Base-by-base conservation (phyloP, 1,140 invertebrate species). In the Bombus pyrosoma region DNA sequence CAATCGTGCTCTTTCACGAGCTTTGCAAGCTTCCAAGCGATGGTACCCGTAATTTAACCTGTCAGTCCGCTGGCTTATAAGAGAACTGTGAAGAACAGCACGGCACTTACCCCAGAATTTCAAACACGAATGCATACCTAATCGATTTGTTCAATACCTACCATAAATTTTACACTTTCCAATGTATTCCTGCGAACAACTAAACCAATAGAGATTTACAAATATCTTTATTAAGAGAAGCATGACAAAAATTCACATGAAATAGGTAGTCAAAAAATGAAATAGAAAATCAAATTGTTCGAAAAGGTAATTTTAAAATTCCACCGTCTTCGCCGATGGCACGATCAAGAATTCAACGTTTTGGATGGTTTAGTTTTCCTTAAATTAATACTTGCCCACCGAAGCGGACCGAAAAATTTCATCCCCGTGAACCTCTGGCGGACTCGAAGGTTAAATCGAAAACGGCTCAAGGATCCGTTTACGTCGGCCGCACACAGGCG, bases 391-490 rank as follows among this genome's bases (percentile, higher is more conserved):
- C 39, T 43, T 34, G 76, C 2, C 68, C 75, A 28, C 32, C 34
- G 47, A 71, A 80, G 66, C 66, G 76, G 18, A 39, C 53, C 53
- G 76, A 84, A 84, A 84, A 84, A 84, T 84, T 84, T 80, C 75
- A 84, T 84, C 39, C 83, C 66, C 64, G 25, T n/a, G 76, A 37
- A 84, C 62, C 53, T 62, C 25, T 13, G 32, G 47, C 68, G 28
- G 32, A 3, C 32, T 76, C 41, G 81, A 76, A 68, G 76, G 82
- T 59, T 84, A 72, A 84, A 71, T 84, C 75, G 83, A 80, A 84
- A 84, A 84, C 76, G 68, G 83, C 53, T 79, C 66, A 62, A 84
- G 66, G 68, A 84, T 71, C 76, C 66, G 82, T 84, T 84, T 84
- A 84, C 83, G 83, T 80, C 83, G 53, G 66, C 53, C 82, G 47